A percentile compares a stretch with the other conserved stretches of the same genome.
phyloP scores from a whole-genome alignment of 1,140 invertebrate genomes.

The Physella acuta region DNA sequence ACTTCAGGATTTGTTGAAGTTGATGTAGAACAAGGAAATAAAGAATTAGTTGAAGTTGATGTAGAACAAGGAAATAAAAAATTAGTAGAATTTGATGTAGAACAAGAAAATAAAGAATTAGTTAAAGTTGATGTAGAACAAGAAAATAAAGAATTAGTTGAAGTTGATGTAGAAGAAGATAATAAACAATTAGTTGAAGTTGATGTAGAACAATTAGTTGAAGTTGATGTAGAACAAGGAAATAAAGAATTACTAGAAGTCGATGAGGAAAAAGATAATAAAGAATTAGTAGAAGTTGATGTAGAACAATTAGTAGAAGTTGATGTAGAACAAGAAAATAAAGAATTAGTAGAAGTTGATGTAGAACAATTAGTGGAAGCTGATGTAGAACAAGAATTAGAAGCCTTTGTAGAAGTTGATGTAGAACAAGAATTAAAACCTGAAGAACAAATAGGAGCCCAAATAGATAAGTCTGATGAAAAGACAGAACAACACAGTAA shows the following conservation, averaged over 20 bases:
- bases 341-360: not conserved
- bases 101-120: no score
- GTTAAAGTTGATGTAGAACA: no score
- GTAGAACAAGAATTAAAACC: not conserved
- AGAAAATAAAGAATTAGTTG: no score
- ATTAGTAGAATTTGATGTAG: not conserved
- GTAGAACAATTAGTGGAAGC: not conserved
- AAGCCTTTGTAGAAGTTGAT: not conserved
- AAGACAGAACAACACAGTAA: no score
- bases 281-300: not conserved
- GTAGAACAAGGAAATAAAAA: not conserved
- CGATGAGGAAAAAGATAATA: constrained; percentile 1
- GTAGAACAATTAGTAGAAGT: not conserved
- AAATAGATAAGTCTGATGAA: no score
- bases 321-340: no score
- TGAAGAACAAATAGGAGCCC: not conserved
- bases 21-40: no score
- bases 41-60: no score
- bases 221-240: constrained; percentile 4
- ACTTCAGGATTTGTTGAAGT: no score
- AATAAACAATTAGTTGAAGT: not conserved
- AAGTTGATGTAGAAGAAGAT: not conserved
- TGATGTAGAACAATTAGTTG: not conserved
- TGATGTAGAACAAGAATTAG: not conserved
- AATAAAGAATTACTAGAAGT: not conserved